Conservation (phyloP, 2,113 vertebrate genomes). For the Xenopus borealis region DNA sequence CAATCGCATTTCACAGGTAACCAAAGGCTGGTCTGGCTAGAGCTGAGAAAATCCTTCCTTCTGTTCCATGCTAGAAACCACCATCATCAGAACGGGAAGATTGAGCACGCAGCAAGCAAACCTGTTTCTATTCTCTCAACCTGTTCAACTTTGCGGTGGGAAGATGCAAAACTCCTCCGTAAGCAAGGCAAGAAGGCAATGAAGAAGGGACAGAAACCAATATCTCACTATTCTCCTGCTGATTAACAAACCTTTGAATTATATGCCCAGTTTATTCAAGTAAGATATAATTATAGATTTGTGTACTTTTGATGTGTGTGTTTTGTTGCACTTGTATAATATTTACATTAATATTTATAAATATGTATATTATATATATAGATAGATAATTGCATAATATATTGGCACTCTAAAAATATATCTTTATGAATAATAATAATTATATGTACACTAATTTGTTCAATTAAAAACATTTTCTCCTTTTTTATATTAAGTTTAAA, state of each 20-base stretch:
- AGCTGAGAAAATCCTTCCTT: conserved; percentile 13
- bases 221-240: background rate
- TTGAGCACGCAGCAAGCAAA: conserved; percentile 16
- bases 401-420: too few relatives aligned
- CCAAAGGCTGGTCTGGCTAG: conserved; percentile 25
- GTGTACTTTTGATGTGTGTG: too few relatives aligned
- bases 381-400: too few relatives aligned
- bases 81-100: conserved; percentile 22
- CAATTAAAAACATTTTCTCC: too few relatives aligned
- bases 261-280: conserved; percentile 9
- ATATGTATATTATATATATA: too few relatives aligned
- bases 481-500: too few relatives aligned
- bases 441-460: too few relatives aligned
- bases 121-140: conserved; percentile 19
- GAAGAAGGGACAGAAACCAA: background rate
- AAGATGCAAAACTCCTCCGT: background rate
- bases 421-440: too few relatives aligned
- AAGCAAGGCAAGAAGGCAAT: conserved; percentile 24
- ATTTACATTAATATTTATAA: too few relatives aligned
- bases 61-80: conserved; percentile 9
- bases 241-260: background rate
- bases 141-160: conserved; percentile 14
- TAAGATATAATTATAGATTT: background rate
- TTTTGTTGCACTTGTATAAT: too few relatives aligned
- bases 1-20: conserved; percentile 38